A percentile compares a stretch with the other conserved stretches of the same genome.
These are phyloP conservation scores for Hydra vulgaris DNA, from an alignment of 30 jellyfish, hydroid and myxozoan genomes.

Conservation along the genomic window DNA sequence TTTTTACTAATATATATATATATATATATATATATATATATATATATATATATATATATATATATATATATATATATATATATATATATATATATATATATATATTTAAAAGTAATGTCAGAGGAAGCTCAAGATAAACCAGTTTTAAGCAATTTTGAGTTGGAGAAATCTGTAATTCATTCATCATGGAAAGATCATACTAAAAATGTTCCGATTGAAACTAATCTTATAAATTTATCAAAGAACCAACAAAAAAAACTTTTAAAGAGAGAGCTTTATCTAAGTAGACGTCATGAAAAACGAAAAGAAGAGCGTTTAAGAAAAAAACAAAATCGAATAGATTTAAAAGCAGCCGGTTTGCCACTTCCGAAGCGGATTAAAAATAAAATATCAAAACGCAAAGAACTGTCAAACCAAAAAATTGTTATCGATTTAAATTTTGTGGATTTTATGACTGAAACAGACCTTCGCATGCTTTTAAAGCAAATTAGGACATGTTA, in stretches of 20 bases:
- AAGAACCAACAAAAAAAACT: slow-evolving; percentile 50
- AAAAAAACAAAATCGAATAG: slow-evolving; percentile 13
- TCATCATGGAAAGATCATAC: slow-evolving; percentile 11
- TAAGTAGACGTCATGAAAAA: slow-evolving; percentile 16
- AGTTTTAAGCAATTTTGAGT: background rate
- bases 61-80: too few species aligned
- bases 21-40: too few species aligned
- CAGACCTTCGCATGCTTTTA: slow-evolving; percentile 28
- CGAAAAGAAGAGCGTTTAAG: slow-evolving; percentile 23
- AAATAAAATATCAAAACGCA: background rate
- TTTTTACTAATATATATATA: too few species aligned
- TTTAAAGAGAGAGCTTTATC: slow-evolving; percentile 29
- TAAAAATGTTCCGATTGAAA: background rate
- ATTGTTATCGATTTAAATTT: slow-evolving; percentile 23
- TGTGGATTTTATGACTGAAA: slow-evolving; percentile 21
- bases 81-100: too few species aligned
- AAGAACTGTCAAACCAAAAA: background rate
- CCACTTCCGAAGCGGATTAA: slow-evolving; percentile 17
- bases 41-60: too few species aligned
- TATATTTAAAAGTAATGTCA: too few species aligned
- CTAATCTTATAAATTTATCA: slow-evolving; percentile 19
- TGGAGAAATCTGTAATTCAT: background rate
- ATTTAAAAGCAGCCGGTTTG: slow-evolving; percentile 14
- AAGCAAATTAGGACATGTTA: slow-evolving; percentile 34
- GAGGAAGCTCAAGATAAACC: too few species aligned